phyloP scores from a whole-genome alignment of 2,888 invertebrate genomes.

The Coremacera marginata region DNA sequence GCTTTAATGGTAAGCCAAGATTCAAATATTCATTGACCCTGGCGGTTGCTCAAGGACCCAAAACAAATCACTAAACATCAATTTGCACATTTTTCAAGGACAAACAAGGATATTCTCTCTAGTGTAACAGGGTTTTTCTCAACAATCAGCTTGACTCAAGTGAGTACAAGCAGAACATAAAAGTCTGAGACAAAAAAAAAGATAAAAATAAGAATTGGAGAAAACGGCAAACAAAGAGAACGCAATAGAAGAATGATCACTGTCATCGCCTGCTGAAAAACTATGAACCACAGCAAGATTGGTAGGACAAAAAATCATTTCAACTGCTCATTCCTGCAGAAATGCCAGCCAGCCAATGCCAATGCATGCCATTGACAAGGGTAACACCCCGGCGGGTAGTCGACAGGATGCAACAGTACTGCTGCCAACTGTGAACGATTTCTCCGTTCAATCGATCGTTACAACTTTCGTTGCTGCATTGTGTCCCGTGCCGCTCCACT shows the following conservation, averaged over 20 bases:
- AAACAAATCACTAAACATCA: slow-evolving; percentile 15
- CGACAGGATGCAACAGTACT: slow-evolving; percentile 33
- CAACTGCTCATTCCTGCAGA: neutral
- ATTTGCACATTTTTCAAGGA: slow-evolving; percentile 34
- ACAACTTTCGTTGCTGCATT: neutral
- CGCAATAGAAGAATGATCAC: slow-evolving; percentile 4
- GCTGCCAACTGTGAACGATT: slow-evolving; percentile 26
- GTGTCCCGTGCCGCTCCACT: slow-evolving; percentile 22
- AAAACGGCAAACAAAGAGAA: neutral
- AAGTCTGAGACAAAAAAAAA: neutral
- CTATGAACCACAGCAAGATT: slow-evolving; percentile 9
- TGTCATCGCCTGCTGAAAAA: slow-evolving; percentile 26
- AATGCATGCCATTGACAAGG: neutral
- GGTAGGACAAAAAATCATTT: neutral
- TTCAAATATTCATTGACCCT: slow-evolving; percentile 47
- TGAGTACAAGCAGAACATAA: neutral
- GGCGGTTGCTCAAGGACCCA: slow-evolving; percentile 47
- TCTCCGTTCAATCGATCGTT: slow-evolving; percentile 18
- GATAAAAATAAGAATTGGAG: neutral
- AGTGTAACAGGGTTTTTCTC: neutral
- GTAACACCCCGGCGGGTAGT: slow-evolving; percentile 28
- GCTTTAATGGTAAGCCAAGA: slow-evolving; percentile 47
- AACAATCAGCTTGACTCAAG: neutral
- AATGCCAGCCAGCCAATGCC: neutral
- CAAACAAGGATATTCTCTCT: neutral